Evolutionary conservation across 2,113 vertebrate species (phyloP).

Genomic region (Phodopus roborovskii): DNA sequence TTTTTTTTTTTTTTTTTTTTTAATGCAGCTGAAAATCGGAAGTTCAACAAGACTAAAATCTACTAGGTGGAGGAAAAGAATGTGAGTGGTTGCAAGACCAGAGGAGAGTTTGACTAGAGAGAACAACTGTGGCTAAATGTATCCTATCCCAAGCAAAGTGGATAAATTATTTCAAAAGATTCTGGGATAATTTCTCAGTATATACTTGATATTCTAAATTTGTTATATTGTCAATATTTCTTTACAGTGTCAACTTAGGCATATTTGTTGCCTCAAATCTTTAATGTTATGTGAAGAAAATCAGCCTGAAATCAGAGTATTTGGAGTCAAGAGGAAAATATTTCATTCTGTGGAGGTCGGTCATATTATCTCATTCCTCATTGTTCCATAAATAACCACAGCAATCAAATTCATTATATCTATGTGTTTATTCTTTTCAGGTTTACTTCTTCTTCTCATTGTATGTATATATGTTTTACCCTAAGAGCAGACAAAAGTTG

Average conservation of each 20-base stretch:
- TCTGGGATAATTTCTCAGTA: neutral
- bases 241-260: neutral
- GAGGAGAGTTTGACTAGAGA: too few relatives aligned
- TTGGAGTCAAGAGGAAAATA: neutral
- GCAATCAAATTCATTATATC: neutral
- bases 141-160: neutral
- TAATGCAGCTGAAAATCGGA: neutral
- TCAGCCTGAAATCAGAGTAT: neutral
- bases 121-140: too few relatives aligned
- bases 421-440: neutral
- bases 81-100: neutral
- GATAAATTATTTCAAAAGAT: neutral
- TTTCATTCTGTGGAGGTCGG: neutral
- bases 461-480: neutral
- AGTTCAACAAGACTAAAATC: neutral
- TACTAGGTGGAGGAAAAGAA: neutral
- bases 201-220: neutral
- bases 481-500: neutral
- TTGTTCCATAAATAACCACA: neutral
- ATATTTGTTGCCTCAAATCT: neutral
- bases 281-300: neutral
- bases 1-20: accelerated
- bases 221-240: neutral
- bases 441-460: neutral
- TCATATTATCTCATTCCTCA: neutral